Evolutionary conservation across 2,888 invertebrate species (phyloP), one percentile per base, ranked within the genome.

Genomic region (Latrodectus elegans): DNA sequence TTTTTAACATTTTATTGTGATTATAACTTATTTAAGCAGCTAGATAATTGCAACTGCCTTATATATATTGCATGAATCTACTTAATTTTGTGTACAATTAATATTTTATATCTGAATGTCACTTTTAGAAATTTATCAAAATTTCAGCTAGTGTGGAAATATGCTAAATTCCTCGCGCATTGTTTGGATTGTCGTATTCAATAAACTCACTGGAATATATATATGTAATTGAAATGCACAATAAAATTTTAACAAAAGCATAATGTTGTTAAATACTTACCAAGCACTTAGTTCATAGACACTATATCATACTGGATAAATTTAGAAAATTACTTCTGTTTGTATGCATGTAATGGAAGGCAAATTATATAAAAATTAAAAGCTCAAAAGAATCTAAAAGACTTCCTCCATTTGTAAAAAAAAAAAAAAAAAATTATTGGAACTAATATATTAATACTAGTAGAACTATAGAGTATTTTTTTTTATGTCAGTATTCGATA

Each of bases 151-250:
- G 12, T 60, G 60, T 60, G 60, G 14, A 60, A 15, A 60, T 12
- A n/a, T 60, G n/a, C 12, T 15, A 15, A n/a, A 60, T 12, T 60
- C n/a, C n/a, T n/a, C 6, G 14, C 3, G n/a, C 6, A 15, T 60
- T 60, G 60, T 15, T 12, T 60, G 11, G n/a, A 60, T 12, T 60
- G n/a, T 60, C 60, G 6, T 60, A 60, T 15, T n/a, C 60, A 60
- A 60, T 60, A 60, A 15, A 15, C 60, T 15, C 60, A 60, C 60
- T 60, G 60, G n/a, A 60, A n/a, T 60, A n/a, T n/a, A 60, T n/a
- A 9, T 15, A n/a, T n/a, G n/a, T n/a, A 10, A 22, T n/a, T 60
- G 26, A 76, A 76, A 70, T 83, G 83, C 83, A 83, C 83, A 76
- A 83, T 83, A 75, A 82, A 82, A 22, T 22, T 68, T 67, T 77